A percentile compares a stretch with the other conserved stretches of the same genome.
Evolutionary conservation across 2,888 invertebrate genomes (phyloP).

Genomic region (Chydorus sphaericus): DNA sequence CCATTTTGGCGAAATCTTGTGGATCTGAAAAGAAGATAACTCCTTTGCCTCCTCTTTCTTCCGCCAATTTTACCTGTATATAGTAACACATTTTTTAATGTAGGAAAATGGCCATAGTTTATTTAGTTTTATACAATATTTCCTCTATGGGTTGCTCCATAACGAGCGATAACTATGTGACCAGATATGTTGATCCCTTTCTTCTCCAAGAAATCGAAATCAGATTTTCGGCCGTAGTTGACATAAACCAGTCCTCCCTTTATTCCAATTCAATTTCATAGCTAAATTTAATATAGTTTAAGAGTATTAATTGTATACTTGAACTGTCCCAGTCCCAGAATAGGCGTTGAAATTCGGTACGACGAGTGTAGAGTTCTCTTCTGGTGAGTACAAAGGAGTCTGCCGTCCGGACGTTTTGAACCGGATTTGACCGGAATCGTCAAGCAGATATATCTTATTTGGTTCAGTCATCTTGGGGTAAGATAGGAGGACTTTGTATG

Average conservation of each 20-base stretch:
- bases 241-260: slow-evolving; percentile 26
- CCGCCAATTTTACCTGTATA: slow-evolving; percentile 26
- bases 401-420: slow-evolving; percentile 16
- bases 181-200: slow-evolving; percentile 27
- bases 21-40: slow-evolving; percentile 32
- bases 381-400: slow-evolving; percentile 3
- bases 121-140: slow-evolving; percentile 31
- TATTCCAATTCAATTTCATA: not conserved
- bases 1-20: slow-evolving; percentile 25
- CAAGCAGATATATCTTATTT: slow-evolving; percentile 17
- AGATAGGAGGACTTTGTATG: slow-evolving; percentile 26
- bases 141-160: slow-evolving; percentile 34
- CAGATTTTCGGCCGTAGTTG: slow-evolving; percentile 31
- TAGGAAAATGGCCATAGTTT: too few species aligned
- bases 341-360: slow-evolving; percentile 7
- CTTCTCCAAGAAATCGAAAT: slow-evolving; percentile 27
- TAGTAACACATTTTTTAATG: not conserved
- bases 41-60: slow-evolving; percentile 28
- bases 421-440: slow-evolving; percentile 6
- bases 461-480: slow-evolving; percentile 21
- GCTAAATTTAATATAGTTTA: too few species aligned
- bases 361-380: not conserved
- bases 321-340: not conserved
- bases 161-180: slow-evolving; percentile 34
- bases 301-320: not conserved